These are phyloP conservation scores for Pyrrhia umbra DNA, from an alignment of 2,888 invertebrate genomes.

Conservation along the genomic window DNA sequence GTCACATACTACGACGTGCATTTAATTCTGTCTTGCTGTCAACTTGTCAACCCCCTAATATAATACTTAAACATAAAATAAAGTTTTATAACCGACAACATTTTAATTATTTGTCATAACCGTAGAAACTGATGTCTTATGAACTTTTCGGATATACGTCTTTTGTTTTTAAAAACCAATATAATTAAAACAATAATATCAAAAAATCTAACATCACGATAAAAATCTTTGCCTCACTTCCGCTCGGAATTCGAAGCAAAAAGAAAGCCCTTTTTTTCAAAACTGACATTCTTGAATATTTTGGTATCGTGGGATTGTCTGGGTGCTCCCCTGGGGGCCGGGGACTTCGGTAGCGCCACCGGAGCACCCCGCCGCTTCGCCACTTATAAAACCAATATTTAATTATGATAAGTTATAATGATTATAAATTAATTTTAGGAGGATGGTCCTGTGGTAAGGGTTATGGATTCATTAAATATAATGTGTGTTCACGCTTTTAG, in stretches of 20 bases:
- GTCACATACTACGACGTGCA: too few species aligned
- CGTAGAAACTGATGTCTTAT: neutral
- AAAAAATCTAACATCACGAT: slow-evolving; percentile 54
- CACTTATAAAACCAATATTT: slow-evolving; percentile 73
- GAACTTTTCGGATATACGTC: neutral
- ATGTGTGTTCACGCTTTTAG: slow-evolving; percentile 52
- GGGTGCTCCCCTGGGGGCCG: slow-evolving; percentile 61
- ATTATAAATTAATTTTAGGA: slow-evolving; percentile 69
- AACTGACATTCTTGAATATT: slow-evolving; percentile 66
- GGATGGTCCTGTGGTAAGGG: slow-evolving; percentile 32
- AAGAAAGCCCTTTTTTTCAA: slow-evolving; percentile 59
- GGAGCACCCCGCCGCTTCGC: slow-evolving; percentile 72
- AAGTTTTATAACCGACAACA: too few species aligned
- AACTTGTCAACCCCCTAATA: too few species aligned
- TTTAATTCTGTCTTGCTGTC: too few species aligned
- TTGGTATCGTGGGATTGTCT: slow-evolving; percentile 68
- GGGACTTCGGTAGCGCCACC: slow-evolving; percentile 72
- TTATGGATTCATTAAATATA: slow-evolving; percentile 57
- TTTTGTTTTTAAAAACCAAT: slow-evolving; percentile 23
- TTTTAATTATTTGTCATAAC: neutral
- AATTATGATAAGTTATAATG: slow-evolving; percentile 70
- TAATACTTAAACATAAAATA: too few species aligned
- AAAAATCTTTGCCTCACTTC: slow-evolving; percentile 69
- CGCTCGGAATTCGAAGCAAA: slow-evolving; percentile 67
- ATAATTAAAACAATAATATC: slow-evolving; percentile 43